Evolutionary conservation across 2,888 invertebrate species (phyloP), one percentile per base, ranked within the genome.

Genomic region (Drosophila neonasuta): DNA sequence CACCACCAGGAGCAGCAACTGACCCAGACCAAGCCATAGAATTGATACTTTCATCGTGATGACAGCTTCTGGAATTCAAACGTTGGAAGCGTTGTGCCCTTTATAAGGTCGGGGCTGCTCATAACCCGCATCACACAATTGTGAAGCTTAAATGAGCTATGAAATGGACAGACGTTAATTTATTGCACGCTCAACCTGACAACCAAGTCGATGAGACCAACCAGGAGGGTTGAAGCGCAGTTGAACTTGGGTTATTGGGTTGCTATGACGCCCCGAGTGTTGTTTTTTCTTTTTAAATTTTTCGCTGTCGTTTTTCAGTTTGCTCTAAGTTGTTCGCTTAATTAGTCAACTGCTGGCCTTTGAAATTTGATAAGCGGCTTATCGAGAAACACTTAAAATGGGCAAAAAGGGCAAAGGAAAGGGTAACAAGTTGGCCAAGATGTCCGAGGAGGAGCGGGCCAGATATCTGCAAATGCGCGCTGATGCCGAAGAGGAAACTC

Each of bases 371-470:
- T 81, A 85, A 80, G 68, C 79, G 17, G 67, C 63, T 78, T 76
- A 57, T 58, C 30, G 17, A 49, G 55, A 30, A 46, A 3, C 2
- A 39, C 17, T 65, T 45, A 45, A 91, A 60, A 91, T 91, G 71
- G 90, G 91, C 89, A 96, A 95, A 91, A 95, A 95, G 89, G 92
- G 93, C 30, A 94, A 95, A 90, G 94, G 90, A 56, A 94, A 95
- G 90, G 94, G 90, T 74, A 94, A 94, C 88, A 96, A 96, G 89
- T 90, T 96, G 82, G 95, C 96, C 17, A 94, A 94, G 80, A 96
- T 97, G 96, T 95, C 94, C 0, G 96, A 96, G 71, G 96, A 96
- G 88, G 96, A 97, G 88, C 92, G 95, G 2, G 94, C 94, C 0
- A 92, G 96, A 59, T 97, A 96, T 90, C 91, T 96, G 52, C 96